Conservation (phyloP, 2,113 vertebrate species). For the Gavialis gangeticus region DNA sequence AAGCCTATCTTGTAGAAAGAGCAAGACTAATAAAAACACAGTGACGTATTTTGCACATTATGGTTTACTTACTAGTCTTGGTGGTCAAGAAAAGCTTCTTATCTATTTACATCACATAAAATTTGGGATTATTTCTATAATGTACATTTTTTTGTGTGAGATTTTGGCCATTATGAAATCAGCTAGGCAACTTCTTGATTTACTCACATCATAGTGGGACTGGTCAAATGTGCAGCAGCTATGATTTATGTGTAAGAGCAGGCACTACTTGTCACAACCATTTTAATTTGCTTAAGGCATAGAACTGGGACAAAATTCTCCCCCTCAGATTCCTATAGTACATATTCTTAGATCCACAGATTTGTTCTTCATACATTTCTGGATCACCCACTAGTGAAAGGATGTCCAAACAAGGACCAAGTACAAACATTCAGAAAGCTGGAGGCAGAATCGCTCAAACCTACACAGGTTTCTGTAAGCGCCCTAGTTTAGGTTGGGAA, state of each 20-base stretch:
- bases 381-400: background rate
- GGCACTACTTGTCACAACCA: background rate
- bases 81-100: background rate
- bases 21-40: background rate
- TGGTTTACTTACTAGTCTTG: background rate
- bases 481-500: too few relatives aligned
- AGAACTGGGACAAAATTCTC: background rate
- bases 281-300: background rate
- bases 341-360: background rate
- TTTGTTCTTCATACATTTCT: background rate
- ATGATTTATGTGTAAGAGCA: background rate
- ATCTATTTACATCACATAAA: background rate
- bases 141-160: background rate
- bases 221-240: background rate
- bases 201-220: background rate
- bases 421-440: too few relatives aligned
- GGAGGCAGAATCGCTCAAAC: too few relatives aligned
- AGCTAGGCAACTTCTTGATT: background rate
- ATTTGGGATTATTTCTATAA: background rate
- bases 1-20: slow-evolving; percentile 5
- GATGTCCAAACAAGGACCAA: background rate
- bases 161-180: background rate
- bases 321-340: background rate
- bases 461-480: too few relatives aligned
- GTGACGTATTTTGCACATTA: background rate